These are phyloP conservation scores for Apostichopus californicus DNA, from an alignment of 35 echinoderm and acorn worm genomes.

Conservation along the genomic window DNA sequence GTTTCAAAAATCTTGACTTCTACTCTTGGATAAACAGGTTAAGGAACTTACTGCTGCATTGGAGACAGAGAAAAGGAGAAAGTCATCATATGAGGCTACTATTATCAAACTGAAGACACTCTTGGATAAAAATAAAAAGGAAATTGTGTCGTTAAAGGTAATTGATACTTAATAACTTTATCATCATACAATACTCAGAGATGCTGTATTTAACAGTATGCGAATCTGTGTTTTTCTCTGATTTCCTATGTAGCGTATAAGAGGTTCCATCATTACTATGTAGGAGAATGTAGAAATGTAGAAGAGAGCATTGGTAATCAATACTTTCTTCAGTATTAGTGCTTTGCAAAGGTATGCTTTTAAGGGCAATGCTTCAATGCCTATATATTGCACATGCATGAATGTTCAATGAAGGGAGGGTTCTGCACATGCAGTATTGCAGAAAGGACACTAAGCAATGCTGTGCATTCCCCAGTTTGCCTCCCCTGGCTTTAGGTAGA, in stretches of 20 bases:
- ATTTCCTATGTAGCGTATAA: neutral
- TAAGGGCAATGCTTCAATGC: too few species aligned
- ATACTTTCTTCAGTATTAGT: too few species aligned
- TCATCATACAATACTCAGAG: neutral
- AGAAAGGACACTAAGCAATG: too few species aligned
- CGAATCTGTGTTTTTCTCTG: neutral
- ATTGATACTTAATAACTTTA: neutral
- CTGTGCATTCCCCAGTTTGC: too few species aligned
- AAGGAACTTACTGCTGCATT: conserved; percentile 76
- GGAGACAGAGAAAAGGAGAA: conserved; percentile 77
- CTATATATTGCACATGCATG: too few species aligned
- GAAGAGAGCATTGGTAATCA: too few species aligned
- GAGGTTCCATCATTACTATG: too few species aligned
- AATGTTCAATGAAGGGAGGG: too few species aligned
- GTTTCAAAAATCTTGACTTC: neutral
- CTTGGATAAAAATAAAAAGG: conserved; percentile 82
- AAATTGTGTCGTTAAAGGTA: conserved; percentile 68
- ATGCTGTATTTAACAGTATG: neutral
- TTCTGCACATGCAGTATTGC: too few species aligned
- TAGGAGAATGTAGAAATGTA: too few species aligned
- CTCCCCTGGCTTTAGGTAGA: too few species aligned
- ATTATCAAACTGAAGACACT: conserved; percentile 89
- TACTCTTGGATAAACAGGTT: conserved; percentile 55
- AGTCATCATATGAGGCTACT: conserved; percentile 77
- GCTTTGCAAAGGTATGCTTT: too few species aligned